Evolutionary conservation across 2,888 invertebrate species (phyloP), one percentile per base, ranked within the genome.

Genomic region (Ophion slaviceki): DNA sequence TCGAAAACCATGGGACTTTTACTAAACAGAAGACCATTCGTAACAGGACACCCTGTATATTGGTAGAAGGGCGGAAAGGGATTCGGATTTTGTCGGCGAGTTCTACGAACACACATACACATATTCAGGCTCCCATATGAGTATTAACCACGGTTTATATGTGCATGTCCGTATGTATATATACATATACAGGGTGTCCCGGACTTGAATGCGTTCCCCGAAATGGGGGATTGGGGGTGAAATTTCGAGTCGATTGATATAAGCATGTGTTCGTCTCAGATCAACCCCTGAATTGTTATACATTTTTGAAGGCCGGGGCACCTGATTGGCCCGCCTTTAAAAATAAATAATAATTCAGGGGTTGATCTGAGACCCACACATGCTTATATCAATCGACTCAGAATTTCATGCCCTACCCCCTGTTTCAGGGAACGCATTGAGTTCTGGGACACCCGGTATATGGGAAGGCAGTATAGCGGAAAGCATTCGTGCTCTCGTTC

Each of bases 401-500:
- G 24, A 24, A 24, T 24, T 24, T 68, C 20, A 45, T 45, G 20
- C 20, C 45, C 20, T 24, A 68, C 57, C 17, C 57, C 32, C 59
- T 24, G 1, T 24, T 24, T 24, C 24, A 24, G 24, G 24, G 24
- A 24, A 24, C 24, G 24, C 24, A 24, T 24, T 24, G 2, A 24
- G 24, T 24, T 24, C 24, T 24, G 64, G 17, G 57, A 11, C 8
- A 11, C 47, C 8, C 10, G 6, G 47, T 47, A 17, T 53, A 14
- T 53, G 53, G 17, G 14, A 53, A 53, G 17, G 77, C 61, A 66
- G 81, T 72, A 28, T 47, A 79, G 82, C 14, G 64, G 76, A 74
- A 68, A 61, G 64, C 57, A 75, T 61, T 36, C 75, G 72, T 66
- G 76, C 66, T 80, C 75, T 80, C 84, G 84, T 80, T 76, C 59